A percentile compares a stretch with the other conserved stretches of the same genome.
Evolutionary conservation across 1,140 invertebrate genomes (phyloP).

Genomic region (Semibalanus balanoides): DNA sequence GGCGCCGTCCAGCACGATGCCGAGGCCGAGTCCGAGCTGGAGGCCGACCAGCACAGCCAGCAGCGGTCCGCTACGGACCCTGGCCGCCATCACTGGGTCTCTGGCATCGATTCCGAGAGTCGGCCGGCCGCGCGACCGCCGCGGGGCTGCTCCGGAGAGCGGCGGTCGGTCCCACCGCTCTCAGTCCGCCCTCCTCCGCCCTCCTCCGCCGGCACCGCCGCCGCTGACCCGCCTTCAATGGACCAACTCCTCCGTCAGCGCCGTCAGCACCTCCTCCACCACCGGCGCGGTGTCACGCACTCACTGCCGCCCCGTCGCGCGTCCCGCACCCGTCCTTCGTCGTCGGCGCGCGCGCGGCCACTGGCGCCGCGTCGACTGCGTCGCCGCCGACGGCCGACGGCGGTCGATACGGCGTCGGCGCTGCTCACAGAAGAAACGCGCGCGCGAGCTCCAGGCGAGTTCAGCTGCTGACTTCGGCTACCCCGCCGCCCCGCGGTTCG

Average conservation of each 20-base stretch:
- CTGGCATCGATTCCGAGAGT: neutral
- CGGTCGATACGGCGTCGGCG: slow-evolving; percentile 17
- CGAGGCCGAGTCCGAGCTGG: neutral
- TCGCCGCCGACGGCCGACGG: neutral
- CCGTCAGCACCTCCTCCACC: no score
- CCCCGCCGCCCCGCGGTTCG: no score
- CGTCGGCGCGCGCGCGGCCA: neutral
- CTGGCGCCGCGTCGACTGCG: neutral
- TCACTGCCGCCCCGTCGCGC: neutral
- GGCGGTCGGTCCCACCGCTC: no score
- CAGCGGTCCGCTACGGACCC: no score
- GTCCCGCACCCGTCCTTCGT: neutral
- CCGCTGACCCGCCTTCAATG: no score
- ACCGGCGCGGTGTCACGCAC: no score
- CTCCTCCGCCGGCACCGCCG: neutral
- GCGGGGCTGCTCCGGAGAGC: neutral
- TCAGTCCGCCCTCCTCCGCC: neutral
- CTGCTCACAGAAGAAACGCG: neutral
- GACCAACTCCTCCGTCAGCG: neutral
- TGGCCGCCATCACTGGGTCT: neutral
- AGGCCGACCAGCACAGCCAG: neutral
- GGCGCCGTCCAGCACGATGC: slow-evolving; percentile 50
- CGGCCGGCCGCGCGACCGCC: neutral
- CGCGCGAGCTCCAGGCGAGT: no score
- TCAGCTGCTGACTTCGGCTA: no score